A percentile compares a stretch with the other conserved stretches of the same genome.
Evolutionary conservation across 1,140 invertebrate species (phyloP).

Genomic region (Bilobella aurantiaca): DNA sequence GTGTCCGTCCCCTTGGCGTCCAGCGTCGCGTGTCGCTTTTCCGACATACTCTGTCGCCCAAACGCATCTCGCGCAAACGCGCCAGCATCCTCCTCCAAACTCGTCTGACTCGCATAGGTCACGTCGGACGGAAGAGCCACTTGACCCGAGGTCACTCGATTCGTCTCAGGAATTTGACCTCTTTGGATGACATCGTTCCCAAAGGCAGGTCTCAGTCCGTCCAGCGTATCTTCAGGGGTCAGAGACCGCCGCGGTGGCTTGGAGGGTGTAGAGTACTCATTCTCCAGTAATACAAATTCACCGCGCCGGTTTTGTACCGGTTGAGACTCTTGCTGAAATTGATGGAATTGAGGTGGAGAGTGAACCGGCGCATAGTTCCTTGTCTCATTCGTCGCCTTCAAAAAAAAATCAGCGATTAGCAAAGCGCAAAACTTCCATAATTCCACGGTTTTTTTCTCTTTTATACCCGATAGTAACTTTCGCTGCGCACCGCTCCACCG

Average conservation of each 20-base stretch:
- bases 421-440: no score
- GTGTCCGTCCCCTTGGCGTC: conserved; percentile 91
- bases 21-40: conserved; percentile 84
- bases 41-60: conserved; percentile 91
- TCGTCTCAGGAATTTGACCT: no score
- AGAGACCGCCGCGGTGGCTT: conserved; percentile 34
- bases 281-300: conserved; percentile 60
- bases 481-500: conserved; percentile 52
- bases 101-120: conserved; percentile 65
- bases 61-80: conserved; percentile 79
- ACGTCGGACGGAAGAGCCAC: conserved; percentile 43
- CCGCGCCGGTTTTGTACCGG: conserved; percentile 44
- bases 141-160: conserved; percentile 17
- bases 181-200: no score
- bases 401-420: no score
- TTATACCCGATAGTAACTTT: conserved; percentile 63
- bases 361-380: conserved; percentile 43
- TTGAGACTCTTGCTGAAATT: conserved; percentile 7
- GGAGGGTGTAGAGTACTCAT: conserved; percentile 43
- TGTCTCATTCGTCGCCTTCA: conserved; percentile 49
- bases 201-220: conserved; percentile 4
- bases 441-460: no score
- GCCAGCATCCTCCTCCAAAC: conserved; percentile 59
- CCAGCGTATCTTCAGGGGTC: conserved; percentile 28
- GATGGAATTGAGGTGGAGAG: conserved; percentile 25